Base-by-base conservation (phyloP, 2,888 invertebrate species). In the Euphydryas editha region DNA sequence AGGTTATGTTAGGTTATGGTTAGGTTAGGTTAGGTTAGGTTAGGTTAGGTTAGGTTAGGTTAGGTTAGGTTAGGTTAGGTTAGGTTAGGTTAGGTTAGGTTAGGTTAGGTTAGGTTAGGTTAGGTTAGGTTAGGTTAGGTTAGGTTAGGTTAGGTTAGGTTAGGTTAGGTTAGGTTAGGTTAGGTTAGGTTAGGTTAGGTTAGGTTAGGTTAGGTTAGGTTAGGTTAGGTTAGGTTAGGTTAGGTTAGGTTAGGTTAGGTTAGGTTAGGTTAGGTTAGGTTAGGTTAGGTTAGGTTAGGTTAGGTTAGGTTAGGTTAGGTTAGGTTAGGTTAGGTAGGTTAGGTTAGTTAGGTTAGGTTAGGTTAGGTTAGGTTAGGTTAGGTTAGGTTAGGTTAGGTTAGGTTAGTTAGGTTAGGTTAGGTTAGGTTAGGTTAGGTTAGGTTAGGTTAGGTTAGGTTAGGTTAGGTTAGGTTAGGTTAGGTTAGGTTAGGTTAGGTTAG, bases 161-260 rank as follows among this genome's bases (percentile, higher is more conserved):
- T 62, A 61, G 42, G 42, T 42, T 42, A 42, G 42, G 42, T 42
- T 42, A 42, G 42, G 42, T 42, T 42, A 42, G 42, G 42, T 42
- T 42, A 42, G 42, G 71, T 72, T 72, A 69, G 69, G 69, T 72
- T 72, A 70, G 69, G 67, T 69, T 66, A 69, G 65, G 67, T 72
- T 70, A 68, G 70, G 68, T 70, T 70, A 68, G 70, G 70, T 72
- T 69, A 69, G 72, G 71, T 72, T 71, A 68, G 71, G 70, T 70
- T 70, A 70, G 70, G 70, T 67, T 72, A 65, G 67, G 70, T 67
- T 70, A 67, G 67, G 67, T 71, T 71, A 68, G 71, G 59, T 59
- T 59, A 69, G 66, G 69, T 66, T 69, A 66, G 66, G 69, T 69
- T 69, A 69, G 69, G 69, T 69, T 69, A 68, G 68, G 62, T 68